Conservation (phyloP, 1,140 invertebrate species). For the Drosophila eugracilis region DNA sequence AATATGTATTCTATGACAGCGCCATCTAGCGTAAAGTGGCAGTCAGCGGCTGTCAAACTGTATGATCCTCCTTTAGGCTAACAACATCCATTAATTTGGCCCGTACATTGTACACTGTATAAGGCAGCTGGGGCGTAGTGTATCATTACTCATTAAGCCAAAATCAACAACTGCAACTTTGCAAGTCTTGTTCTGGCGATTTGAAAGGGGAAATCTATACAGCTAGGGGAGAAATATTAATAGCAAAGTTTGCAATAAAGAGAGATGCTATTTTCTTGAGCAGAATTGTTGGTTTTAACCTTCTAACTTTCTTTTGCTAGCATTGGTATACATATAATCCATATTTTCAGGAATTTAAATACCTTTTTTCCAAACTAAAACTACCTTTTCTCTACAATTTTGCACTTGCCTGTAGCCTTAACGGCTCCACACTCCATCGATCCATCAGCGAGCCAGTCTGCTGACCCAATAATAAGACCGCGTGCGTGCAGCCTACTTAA, state of each 20-base stretch:
- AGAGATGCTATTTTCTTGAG: too few relatives aligned
- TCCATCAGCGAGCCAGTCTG: constrained; percentile 33
- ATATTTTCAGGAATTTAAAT: neutral
- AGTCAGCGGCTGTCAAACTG: constrained; percentile 51
- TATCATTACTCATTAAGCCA: constrained; percentile 75
- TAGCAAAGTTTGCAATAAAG: neutral
- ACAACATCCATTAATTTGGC: constrained; percentile 53
- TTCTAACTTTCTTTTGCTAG: too few relatives aligned
- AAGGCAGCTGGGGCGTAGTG: constrained; percentile 41
- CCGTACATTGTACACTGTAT: constrained; percentile 16
- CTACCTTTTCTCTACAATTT: neutral
- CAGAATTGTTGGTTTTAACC: too few relatives aligned
- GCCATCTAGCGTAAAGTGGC: constrained; percentile 49
- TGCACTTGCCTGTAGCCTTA: neutral
- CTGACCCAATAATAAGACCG: constrained; percentile 39
- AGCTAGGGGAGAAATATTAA: neutral
- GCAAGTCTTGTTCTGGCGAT: constrained; percentile 31
- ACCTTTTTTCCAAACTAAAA: too few relatives aligned
- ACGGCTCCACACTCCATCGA: constrained; percentile 12
- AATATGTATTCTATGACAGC: constrained; percentile 47
- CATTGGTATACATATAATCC: too few relatives aligned
- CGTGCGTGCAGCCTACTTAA: constrained; percentile 40
- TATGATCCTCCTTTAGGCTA: constrained; percentile 2
- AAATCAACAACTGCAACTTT: constrained; percentile 76
- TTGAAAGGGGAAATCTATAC: neutral